Conservation (phyloP, 1,140 invertebrate species). For the Globodera rostochiensis region DNA sequence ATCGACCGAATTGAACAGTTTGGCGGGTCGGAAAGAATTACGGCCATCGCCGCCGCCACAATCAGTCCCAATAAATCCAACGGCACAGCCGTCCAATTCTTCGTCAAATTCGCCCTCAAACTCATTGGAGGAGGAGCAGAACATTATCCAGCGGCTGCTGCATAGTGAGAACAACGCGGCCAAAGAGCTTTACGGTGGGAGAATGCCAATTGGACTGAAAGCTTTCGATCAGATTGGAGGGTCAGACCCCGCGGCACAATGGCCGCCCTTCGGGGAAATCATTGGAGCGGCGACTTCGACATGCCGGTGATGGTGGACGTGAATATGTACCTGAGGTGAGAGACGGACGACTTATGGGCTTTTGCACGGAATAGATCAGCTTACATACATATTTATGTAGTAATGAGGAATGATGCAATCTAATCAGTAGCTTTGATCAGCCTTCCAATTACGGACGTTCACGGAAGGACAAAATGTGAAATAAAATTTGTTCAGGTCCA, state of each 20-base stretch:
- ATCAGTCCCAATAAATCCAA: neutral
- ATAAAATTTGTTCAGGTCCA: conserved; percentile 73
- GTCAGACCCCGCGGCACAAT: conserved; percentile 35
- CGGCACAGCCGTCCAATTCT: neutral
- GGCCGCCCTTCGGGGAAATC: conserved; percentile 6
- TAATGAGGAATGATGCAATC: too few species aligned
- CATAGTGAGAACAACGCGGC: conserved; percentile 35
- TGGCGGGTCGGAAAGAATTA: too few species aligned
- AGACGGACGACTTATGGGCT: neutral
- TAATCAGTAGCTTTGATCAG: too few species aligned
- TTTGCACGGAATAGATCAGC: too few species aligned
- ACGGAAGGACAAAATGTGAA: neutral
- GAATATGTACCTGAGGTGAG: conserved; percentile 74
- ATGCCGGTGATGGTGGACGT: conserved; percentile 72
- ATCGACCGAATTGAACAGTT: too few species aligned
- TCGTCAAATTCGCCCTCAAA: neutral
- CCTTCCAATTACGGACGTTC: too few species aligned
- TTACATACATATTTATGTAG: too few species aligned
- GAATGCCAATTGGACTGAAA: conserved; percentile 45
- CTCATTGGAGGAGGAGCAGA: conserved; percentile 53
- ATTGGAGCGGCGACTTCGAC: conserved; percentile 54
- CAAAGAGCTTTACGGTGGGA: conserved; percentile 58
- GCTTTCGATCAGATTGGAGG: conserved; percentile 24
- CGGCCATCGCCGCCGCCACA: neutral
- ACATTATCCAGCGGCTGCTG: conserved; percentile 51